Evolutionary conservation across 2,113 vertebrate species (phyloP).

Genomic region (Grammomys dolichurus): DNA sequence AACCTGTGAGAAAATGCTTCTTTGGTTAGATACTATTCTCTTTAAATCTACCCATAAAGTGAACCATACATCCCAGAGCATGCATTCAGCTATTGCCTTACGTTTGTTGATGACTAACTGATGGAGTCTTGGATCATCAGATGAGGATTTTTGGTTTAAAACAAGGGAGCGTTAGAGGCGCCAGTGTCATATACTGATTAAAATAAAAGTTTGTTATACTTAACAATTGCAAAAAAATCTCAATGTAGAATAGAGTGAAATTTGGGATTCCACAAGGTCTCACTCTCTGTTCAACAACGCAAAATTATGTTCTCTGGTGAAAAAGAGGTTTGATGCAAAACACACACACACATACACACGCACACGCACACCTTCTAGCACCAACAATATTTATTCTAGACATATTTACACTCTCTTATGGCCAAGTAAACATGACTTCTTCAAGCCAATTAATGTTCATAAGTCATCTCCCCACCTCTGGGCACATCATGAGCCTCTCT

Average conservation of each 20-base stretch:
- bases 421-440: slow-evolving; percentile 76
- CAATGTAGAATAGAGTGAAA: not conserved
- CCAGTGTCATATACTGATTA: not conserved
- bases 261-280: not conserved
- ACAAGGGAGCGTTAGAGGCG: too few species aligned
- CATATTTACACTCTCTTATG: slow-evolving; percentile 74
- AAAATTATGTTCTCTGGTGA: not conserved
- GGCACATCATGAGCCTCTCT: not conserved
- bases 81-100: not conserved
- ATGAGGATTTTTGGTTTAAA: not conserved
- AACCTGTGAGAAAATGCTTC: not conserved
- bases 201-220: not conserved
- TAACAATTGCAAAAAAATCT: not conserved
- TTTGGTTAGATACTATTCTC: not conserved
- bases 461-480: slow-evolving; percentile 53
- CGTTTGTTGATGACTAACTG: not conserved
- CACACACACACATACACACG: not conserved
- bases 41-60: not conserved
- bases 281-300: not conserved
- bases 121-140: not conserved
- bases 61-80: accelerated
- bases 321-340: slow-evolving; percentile 72
- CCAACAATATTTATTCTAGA: slow-evolving; percentile 76
- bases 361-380: not conserved
- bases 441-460: slow-evolving; percentile 78